These are phyloP conservation scores for Arctopsyche grandis DNA, from an alignment of 1,140 invertebrate species.

Conservation along the genomic window DNA sequence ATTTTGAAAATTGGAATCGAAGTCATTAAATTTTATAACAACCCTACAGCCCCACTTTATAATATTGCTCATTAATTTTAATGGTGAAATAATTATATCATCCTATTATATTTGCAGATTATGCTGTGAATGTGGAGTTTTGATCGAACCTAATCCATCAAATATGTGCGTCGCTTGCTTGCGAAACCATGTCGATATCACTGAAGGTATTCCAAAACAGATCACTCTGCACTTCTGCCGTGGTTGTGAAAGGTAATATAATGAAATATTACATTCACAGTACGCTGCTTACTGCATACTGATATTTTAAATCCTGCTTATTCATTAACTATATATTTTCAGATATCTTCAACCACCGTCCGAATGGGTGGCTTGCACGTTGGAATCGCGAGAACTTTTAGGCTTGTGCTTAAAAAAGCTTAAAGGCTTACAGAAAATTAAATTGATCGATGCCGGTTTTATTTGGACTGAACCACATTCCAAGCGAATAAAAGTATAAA, in stretches of 20 bases:
- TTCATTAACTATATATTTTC: conserved; percentile 38
- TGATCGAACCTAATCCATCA: conserved; percentile 92
- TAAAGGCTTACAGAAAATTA: conserved; percentile 90
- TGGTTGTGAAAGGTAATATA: conserved; percentile 83
- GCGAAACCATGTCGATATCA: conserved; percentile 91
- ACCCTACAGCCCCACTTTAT: too few relatives aligned
- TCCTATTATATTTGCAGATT: conserved; percentile 66
- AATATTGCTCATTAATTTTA: too few relatives aligned
- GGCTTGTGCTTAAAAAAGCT: conserved; percentile 93
- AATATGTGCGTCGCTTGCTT: conserved; percentile 98
- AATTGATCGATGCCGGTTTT: conserved; percentile 95
- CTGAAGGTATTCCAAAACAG: conserved; percentile 96
- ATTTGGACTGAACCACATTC: conserved; percentile 99
- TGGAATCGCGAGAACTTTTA: conserved; percentile 94
- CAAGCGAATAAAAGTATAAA: conserved; percentile 88
- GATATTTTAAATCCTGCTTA: conserved; percentile 28
- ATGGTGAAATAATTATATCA: not conserved
- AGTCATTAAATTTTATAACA: too few relatives aligned
- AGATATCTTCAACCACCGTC: conserved; percentile 94
- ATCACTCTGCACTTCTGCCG: conserved; percentile 88
- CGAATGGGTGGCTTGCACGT: conserved; percentile 87
- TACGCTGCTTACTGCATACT: conserved; percentile 31
- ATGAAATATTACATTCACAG: conserved; percentile 39
- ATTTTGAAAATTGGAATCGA: too few relatives aligned
- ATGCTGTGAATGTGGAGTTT: conserved; percentile 84